Percentiles rank a stretch among this genome's conserved stretches.
phyloP scores from a whole-genome alignment of 2,888 invertebrate species.

The Dascillus cervinus region DNA sequence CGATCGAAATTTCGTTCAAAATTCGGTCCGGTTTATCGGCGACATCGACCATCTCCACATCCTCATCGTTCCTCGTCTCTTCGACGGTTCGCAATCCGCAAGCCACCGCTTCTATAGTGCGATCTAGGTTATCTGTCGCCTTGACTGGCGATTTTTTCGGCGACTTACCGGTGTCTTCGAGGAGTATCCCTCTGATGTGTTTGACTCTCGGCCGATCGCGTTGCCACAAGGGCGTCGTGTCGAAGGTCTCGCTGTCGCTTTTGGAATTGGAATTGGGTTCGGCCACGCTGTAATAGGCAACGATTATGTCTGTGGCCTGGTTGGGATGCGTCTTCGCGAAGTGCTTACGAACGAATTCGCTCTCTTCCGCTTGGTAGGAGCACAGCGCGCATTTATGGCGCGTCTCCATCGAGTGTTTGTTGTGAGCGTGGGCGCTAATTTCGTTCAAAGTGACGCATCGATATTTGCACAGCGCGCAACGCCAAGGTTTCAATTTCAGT shows the following conservation, averaged over 20 bases:
- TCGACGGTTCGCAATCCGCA: conserved; percentile 8
- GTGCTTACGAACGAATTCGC: conserved; percentile 53
- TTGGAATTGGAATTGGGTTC: conserved; percentile 18
- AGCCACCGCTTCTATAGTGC: conserved; percentile 31
- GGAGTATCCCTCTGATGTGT: conserved; percentile 53
- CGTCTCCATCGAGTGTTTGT: conserved; percentile 54
- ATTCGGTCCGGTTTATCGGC: no score
- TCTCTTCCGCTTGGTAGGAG: conserved; percentile 47
- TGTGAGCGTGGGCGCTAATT: conserved; percentile 52
- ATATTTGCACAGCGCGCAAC: conserved; percentile 60
- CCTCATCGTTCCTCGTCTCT: conserved; percentile 3
- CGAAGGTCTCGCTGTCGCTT: conserved; percentile 40
- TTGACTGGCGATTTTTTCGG: conserved; percentile 21
- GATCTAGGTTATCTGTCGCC: conserved; percentile 23
- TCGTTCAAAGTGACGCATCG: conserved; percentile 53
- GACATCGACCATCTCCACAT: conserved; percentile 10
- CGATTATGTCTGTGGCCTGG: conserved; percentile 40
- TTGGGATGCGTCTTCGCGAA: conserved; percentile 51
- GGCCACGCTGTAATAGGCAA: conserved; percentile 49
- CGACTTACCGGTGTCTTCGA: conserved; percentile 43
- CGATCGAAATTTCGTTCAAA: no score
- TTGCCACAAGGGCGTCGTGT: conserved; percentile 56
- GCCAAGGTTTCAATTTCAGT: conserved; percentile 58
- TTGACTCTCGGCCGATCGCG: conserved; percentile 49
- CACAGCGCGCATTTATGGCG: conserved; percentile 69